Base-by-base conservation (phyloP, 2,888 invertebrate genomes). In the Polyommatus icarus region DNA sequence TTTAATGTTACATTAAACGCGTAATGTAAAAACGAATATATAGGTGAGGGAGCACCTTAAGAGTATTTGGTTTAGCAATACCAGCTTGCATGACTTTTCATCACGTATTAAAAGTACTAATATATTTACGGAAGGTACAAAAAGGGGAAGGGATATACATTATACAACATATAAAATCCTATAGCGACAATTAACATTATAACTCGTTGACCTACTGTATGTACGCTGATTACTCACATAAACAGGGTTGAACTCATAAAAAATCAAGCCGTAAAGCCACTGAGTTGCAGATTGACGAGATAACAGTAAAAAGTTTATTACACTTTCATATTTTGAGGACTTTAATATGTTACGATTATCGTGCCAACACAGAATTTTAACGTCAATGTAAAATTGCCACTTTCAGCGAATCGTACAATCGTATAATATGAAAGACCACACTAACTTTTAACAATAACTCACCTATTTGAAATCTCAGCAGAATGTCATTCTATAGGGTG, bases 291-390 rank as follows among this genome's bases (percentile, higher is more conserved):
- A 71, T 32, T 71, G 36, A 71, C 29, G 71, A 71, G 71, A 71
- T 71, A 71, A 32, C 71, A 71, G 36, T 71, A 71, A 71, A 71
- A 71, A 71, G 71, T 71, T 71, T 71, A 71, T 71, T 32, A 36
- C 71, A 71, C 32, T 71, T 71, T 71, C 20, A 61, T 61, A 61
- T 61, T 61, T 61, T 61, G 61, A 20, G 20, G 61, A 6, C 20
- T 61, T 61, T 61, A 10, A 61, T 61, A 61, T 20, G 61, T 7
- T 24, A 24, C 20, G 61, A 61, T 24, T 10, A 24, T 61, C 20
- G 20, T 61, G 20, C 20, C 2, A 20, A 7, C 57, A 61, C 12
- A 20, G 61, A 61, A 4, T 24, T 3, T 24, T 10, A 54, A 15
- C 12, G 54, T 54, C 18, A 18, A 54, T 18, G 18, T 18, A 18